Evolutionary conservation across 2,797 vertebrate species (phyloP).

Genomic region (Craterocephalus amniculus): DNA sequence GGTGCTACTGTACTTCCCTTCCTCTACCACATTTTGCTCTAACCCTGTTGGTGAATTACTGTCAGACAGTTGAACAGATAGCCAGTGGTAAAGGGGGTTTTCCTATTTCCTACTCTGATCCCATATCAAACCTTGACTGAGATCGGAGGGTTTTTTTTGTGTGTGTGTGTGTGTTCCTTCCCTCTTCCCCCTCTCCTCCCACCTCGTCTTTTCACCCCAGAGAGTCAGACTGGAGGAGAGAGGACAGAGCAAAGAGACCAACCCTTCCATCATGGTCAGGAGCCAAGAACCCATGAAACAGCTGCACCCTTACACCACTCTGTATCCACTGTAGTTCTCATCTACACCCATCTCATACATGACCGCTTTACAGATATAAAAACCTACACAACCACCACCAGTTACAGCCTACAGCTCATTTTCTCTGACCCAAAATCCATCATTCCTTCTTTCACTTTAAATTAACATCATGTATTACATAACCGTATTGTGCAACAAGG

Average conservation of each 20-base stretch:
- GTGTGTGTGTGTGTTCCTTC: constrained; percentile 6
- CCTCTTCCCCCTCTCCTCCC: constrained; percentile 8
- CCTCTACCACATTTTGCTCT: constrained; percentile 7
- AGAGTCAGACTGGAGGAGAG: constrained; percentile 38
- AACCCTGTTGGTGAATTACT: constrained; percentile 22
- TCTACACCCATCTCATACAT: constrained; percentile 30
- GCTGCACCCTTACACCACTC: constrained; percentile 30
- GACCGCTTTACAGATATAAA: constrained; percentile 8
- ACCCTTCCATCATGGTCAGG: constrained; percentile 44
- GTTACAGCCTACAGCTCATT: constrained; percentile 20
- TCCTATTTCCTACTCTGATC: constrained; percentile 55
- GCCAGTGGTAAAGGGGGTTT: constrained; percentile 42
- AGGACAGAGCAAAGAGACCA: constrained; percentile 34
- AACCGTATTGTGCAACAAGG: constrained; percentile 51
- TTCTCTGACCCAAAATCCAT: constrained; percentile 27
- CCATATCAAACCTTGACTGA: constrained; percentile 51
- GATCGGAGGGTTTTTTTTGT: constrained; percentile 40
- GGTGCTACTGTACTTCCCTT: not conserved
- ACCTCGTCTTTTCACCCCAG: constrained; percentile 29
- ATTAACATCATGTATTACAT: constrained; percentile 35
- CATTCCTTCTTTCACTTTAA: constrained; percentile 12
- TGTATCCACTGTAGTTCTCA: not conserved
- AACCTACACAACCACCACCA: constrained; percentile 10
- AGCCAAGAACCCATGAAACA: constrained; percentile 40
- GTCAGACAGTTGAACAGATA: constrained; percentile 25